phyloP scores from a whole-genome alignment of 2,888 invertebrate species.

The Agrochola macilenta region DNA sequence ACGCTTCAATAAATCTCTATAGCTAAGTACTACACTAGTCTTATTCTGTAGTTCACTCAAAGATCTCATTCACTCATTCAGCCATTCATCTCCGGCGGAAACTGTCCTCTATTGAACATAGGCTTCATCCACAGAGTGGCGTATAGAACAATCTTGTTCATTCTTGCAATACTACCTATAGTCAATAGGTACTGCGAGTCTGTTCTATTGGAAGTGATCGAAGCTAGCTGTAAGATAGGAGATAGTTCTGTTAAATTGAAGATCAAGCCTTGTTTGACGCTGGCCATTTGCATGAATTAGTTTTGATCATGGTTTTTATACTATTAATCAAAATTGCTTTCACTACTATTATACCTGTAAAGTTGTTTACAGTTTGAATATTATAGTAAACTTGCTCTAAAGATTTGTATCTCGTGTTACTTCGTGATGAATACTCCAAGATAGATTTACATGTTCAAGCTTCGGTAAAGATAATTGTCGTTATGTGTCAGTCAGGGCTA shows the following conservation, averaged over 20 bases:
- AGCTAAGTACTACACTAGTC: slow-evolving; percentile 11
- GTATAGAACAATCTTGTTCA: slow-evolving; percentile 52
- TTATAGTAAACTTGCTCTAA: neutral
- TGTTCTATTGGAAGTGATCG: slow-evolving; percentile 7
- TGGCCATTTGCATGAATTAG: neutral
- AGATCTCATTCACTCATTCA: slow-evolving; percentile 59
- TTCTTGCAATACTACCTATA: slow-evolving; percentile 14
- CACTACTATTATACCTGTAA: neutral
- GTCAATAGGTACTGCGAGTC: neutral
- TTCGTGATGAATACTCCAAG: neutral
- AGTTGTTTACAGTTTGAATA: neutral
- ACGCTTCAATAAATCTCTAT: slow-evolving; percentile 17
- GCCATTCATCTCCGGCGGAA: slow-evolving; percentile 58
- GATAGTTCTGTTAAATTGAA: neutral
- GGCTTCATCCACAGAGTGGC: slow-evolving; percentile 46
- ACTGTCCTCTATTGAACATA: slow-evolving; percentile 51
- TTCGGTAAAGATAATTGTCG: neutral
- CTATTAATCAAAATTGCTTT: neutral
- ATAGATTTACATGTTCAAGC: neutral
- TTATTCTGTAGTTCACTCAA: slow-evolving; percentile 47
- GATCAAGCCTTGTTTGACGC: slow-evolving; percentile 2
- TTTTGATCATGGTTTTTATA: neutral
- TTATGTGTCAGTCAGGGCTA: neutral
- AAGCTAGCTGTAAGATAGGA: neutral
- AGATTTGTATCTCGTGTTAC: neutral